Base-by-base conservation (phyloP, 1,140 invertebrate species). In the Gerris buenoi region DNA sequence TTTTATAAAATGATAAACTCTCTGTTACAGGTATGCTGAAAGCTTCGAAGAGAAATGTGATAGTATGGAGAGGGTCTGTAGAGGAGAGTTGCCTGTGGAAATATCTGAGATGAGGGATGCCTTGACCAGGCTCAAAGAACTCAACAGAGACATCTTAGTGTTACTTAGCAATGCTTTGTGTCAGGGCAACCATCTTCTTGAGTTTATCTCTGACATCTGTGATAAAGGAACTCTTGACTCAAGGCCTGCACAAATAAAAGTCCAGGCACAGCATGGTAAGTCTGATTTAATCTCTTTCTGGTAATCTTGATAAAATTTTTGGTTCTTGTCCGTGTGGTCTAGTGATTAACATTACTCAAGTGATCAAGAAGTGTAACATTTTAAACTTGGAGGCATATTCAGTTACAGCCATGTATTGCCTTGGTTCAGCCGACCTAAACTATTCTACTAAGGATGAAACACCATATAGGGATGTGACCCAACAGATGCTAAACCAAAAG, bases 181-280 rank as follows among this genome's bases (percentile, higher is more conserved):
- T 73, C 84, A 90, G 71, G 89, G 89, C n/a, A 88, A 91, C 73
- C 79, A 80, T 27, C 77, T 93, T 58, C 75, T 93, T 58, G 85
- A 87, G 63, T 81, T 83, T 74, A 76, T 91, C 62, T 82, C 82
- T 69, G 85, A 86, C 75, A 77, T 89, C 66, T 80, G 81, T 15
- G 81, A 82, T 67, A 80, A 85, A 73, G 86, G 85, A 68, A 85
- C 85, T 14, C 76, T 87, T 29, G 88, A 90, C 72, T 89, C 88
- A n/a, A 79, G 88, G 70, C 87, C 88, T 27, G 85, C 85, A 68
- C 81, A 82, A 71, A 85, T 88, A 59, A 84, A 83, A 72, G 74
- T 77, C 13, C 82, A 84, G 71, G 84, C 86, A 23, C 81, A 86
- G 69, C 75, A 81, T 71, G 83, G 84, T 85, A 74, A 71, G 64